Conservation (phyloP, 2,113 vertebrate species). For the Recurvirostra avosetta region DNA sequence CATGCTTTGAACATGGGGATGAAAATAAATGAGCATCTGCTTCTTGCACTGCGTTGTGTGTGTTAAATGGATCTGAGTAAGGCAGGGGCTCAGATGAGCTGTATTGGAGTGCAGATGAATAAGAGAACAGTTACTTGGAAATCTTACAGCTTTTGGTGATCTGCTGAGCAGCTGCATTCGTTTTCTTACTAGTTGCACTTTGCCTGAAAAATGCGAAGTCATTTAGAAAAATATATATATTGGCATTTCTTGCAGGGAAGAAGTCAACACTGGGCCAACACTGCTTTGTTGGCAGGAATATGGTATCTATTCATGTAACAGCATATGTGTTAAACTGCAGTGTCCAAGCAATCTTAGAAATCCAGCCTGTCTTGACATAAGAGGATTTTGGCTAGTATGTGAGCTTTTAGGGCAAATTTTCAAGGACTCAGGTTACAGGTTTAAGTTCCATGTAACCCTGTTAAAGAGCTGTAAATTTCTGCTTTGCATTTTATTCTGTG, state of each 20-base stretch:
- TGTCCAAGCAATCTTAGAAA: background rate
- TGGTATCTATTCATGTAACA: background rate
- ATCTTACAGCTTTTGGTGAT: background rate
- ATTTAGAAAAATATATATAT: background rate
- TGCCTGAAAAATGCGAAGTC: background rate
- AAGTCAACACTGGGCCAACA: background rate
- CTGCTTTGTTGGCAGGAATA: background rate
- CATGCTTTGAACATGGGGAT: background rate
- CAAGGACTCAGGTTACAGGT: background rate
- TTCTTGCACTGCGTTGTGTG: background rate
- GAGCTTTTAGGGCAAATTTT: background rate
- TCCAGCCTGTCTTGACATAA: background rate
- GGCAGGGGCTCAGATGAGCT: background rate
- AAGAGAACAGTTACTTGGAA: background rate
- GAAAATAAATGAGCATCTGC: background rate
- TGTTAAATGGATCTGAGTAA: background rate
- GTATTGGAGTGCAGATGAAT: background rate
- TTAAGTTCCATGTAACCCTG: background rate
- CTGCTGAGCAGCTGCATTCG: background rate
- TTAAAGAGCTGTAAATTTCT: background rate
- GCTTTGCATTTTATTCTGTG: background rate
- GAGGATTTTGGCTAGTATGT: background rate
- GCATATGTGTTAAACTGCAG: background rate
- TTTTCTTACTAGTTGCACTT: background rate
- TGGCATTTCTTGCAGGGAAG: background rate